These are phyloP conservation scores for Dyspetes luteomarginatus DNA, from an alignment of 2,888 invertebrate species.

Conservation along the genomic window DNA sequence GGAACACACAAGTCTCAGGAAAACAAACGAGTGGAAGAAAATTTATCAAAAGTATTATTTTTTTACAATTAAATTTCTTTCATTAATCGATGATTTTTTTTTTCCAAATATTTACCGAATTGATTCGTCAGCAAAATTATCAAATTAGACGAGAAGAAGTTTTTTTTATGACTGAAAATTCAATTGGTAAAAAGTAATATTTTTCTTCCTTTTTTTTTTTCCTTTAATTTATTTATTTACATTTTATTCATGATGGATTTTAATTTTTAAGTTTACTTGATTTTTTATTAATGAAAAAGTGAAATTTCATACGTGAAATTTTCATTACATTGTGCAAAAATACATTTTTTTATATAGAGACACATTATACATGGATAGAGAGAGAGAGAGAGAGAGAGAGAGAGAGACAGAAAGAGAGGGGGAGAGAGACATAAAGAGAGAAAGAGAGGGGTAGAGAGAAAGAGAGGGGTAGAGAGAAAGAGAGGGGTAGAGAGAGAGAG, in stretches of 20 bases:
- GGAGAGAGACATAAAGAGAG: conserved; percentile 64
- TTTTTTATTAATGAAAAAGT: background rate
- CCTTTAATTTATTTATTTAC: background rate
- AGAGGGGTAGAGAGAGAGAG: conserved; percentile 62
- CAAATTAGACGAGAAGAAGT: background rate
- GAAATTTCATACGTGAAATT: background rate
- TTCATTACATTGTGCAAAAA: background rate
- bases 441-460: conserved; percentile 54
- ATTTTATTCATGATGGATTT: background rate
- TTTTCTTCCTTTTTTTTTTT: background rate
- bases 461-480: conserved; percentile 67
- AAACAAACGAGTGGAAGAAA: background rate
- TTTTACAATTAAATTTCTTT: background rate
- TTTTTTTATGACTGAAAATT: background rate
- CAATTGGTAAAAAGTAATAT: too few species aligned
- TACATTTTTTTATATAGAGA: background rate
- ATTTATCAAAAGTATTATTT: background rate
- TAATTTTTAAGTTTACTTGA: too few species aligned
- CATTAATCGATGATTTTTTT: too few species aligned
- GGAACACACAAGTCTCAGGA: background rate
- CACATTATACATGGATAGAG: conserved; percentile 3
- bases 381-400: conserved; percentile 67
- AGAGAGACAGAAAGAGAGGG: conserved; percentile 53
- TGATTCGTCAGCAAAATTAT: background rate
- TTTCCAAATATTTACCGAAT: too few species aligned